These are phyloP conservation scores for Drosophila biarmipes DNA, from an alignment of 1,140 invertebrate species.

Conservation along the genomic window DNA sequence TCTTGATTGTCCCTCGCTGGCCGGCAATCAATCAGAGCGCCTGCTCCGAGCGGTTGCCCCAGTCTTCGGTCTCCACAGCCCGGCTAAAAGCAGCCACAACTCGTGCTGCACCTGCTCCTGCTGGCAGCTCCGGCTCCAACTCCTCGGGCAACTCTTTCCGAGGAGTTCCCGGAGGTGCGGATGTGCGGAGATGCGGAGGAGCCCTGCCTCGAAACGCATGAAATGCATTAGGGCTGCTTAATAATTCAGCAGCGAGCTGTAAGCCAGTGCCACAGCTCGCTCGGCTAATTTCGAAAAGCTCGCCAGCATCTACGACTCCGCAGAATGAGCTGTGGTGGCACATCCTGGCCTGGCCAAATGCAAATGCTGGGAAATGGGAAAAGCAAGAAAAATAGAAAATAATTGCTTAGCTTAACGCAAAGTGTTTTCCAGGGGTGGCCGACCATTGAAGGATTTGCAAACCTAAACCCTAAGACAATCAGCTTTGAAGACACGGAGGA, in stretches of 20 bases:
- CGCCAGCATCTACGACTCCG: slow-evolving; percentile 18
- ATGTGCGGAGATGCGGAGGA: slow-evolving; percentile 27
- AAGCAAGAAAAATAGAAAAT: slow-evolving; percentile 35
- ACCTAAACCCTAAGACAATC: slow-evolving; percentile 7
- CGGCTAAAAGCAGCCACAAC: slow-evolving; percentile 66
- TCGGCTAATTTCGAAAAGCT: slow-evolving; percentile 53
- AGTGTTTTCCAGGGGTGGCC: slow-evolving; percentile 32
- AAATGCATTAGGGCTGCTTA: slow-evolving; percentile 73
- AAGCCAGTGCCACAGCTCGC: slow-evolving; percentile 33
- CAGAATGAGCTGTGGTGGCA: slow-evolving; percentile 24
- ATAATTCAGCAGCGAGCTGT: slow-evolving; percentile 60
- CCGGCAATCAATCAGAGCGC: slow-evolving; percentile 51
- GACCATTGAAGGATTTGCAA: slow-evolving; percentile 1
- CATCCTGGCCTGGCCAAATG: slow-evolving; percentile 28
- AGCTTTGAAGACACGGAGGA: background rate
- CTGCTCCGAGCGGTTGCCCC: slow-evolving; percentile 3
- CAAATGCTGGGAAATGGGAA: slow-evolving; percentile 23
- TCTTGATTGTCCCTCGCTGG: slow-evolving; percentile 38
- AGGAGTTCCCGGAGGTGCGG: slow-evolving; percentile 32
- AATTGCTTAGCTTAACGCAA: slow-evolving; percentile 53
- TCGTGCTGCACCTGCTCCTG: slow-evolving; percentile 25
- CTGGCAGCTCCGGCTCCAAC: too few species aligned
- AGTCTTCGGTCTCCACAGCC: slow-evolving; percentile 5
- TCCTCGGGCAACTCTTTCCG: slow-evolving; percentile 21
- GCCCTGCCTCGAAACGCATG: slow-evolving; percentile 56